Percentiles rank a stretch among this genome's conserved stretches.
Evolutionary conservation across 2,113 vertebrate genomes (phyloP).

Genomic region (Rafetus swinhoei): DNA sequence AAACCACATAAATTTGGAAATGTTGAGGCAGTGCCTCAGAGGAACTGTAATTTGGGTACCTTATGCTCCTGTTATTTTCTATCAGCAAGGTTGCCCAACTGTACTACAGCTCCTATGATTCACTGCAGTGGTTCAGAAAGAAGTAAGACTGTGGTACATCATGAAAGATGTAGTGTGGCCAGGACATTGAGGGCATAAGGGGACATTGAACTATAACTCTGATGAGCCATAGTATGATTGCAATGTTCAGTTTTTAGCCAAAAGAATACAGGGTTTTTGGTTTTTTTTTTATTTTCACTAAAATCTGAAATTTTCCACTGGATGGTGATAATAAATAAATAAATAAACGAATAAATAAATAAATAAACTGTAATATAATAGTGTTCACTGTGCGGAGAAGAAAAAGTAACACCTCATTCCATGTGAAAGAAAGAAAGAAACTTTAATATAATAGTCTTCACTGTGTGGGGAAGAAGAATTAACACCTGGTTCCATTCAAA

Average conservation of each 20-base stretch:
- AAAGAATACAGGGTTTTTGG: too few species aligned
- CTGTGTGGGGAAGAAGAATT: not conserved
- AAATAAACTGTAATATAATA: too few species aligned
- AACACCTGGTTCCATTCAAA: not conserved
- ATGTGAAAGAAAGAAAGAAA: not conserved
- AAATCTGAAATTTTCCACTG: too few species aligned
- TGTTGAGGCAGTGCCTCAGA: accelerated
- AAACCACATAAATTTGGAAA: not conserved
- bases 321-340: too few species aligned
- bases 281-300: too few species aligned
- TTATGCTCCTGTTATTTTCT: not conserved
- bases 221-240: not conserved
- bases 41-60: not conserved
- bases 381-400: too few species aligned
- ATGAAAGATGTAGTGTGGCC: not conserved
- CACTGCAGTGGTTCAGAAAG: not conserved
- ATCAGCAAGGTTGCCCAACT: not conserved
- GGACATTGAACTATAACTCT: not conserved
- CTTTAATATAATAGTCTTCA: not conserved
- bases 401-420: too few species aligned
- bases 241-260: not conserved
- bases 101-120: not conserved
- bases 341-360: too few species aligned
- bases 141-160: not conserved
- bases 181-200: not conserved